phyloP scores from a whole-genome alignment of 2,113 vertebrate species.

The Odontesthes bonariensis region DNA sequence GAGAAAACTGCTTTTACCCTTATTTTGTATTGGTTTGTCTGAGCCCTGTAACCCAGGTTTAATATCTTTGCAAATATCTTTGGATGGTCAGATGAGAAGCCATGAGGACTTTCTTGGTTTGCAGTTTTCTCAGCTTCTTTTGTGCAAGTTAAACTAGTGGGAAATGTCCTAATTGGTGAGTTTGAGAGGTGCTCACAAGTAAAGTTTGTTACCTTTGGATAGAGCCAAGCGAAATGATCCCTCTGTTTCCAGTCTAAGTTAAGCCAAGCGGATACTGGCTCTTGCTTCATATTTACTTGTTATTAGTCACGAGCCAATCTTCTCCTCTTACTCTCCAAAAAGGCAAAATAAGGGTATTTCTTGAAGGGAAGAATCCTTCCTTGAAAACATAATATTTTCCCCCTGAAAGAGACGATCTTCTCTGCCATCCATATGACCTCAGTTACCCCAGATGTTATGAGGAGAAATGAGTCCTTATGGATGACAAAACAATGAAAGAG shows the following conservation, averaged over 20 bases:
- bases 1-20: no score
- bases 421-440: not conserved
- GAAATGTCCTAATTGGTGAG: constrained; percentile 12
- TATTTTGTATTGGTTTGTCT: no score
- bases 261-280: constrained; percentile 9
- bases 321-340: constrained; percentile 1
- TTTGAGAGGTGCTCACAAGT: constrained; percentile 2
- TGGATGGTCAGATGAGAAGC: not conserved
- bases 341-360: constrained; percentile 3
- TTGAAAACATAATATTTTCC: constrained; percentile 15
- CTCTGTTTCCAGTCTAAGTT: constrained; percentile 7
- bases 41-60: no score
- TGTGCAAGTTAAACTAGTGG: not conserved
- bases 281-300: constrained; percentile 6
- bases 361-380: not conserved
- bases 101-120: not conserved
- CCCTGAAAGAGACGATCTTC: not conserved
- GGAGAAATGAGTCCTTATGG: constrained; percentile 8
- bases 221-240: constrained; percentile 1
- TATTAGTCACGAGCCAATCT: constrained; percentile 9
- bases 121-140: not conserved
- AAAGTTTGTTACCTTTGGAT: constrained; percentile 39
- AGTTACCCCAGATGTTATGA: constrained; percentile 6
- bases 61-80: no score
- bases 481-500: constrained; percentile 2